Percentiles rank a stretch among this genome's conserved stretches.
Evolutionary conservation across 2,797 vertebrate species (phyloP).

Genomic region (Poeciliopsis gracilis): DNA sequence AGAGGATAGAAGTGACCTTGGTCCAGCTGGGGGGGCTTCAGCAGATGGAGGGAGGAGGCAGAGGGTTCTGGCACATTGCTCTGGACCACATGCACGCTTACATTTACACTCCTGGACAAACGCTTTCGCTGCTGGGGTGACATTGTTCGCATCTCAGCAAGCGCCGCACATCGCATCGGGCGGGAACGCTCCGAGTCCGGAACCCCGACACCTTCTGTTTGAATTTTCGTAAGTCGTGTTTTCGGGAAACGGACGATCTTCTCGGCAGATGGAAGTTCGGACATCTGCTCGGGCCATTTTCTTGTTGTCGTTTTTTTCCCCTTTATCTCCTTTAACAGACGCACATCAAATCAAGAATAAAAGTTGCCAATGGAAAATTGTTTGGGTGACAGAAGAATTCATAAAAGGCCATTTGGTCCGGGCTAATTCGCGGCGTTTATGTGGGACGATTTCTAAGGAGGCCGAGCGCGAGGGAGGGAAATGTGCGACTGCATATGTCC

Average conservation of each 20-base stretch:
- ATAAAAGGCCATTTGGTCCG: conserved; percentile 77
- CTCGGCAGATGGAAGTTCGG: not conserved
- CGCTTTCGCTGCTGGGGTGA: conserved; percentile 65
- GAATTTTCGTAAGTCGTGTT: not conserved
- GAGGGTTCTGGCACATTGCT: conserved; percentile 72
- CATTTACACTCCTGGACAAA: conserved; percentile 47
- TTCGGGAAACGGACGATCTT: not conserved
- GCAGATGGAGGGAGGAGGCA: conserved; percentile 78
- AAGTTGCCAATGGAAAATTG: conserved; percentile 55
- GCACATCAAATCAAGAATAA: conserved; percentile 67
- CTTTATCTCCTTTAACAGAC: conserved; percentile 71
- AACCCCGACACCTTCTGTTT: conserved; percentile 8
- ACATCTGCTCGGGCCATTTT: conserved; percentile 52
- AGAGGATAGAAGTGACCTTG: conserved; percentile 71
- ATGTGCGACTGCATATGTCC: conserved; percentile 67
- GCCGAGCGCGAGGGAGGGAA: conserved; percentile 29
- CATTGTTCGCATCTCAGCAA: conserved; percentile 60
- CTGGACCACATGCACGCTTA: conserved; percentile 41
- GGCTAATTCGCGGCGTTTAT: conserved; percentile 72
- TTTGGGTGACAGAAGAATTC: conserved; percentile 72
- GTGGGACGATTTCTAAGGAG: conserved; percentile 73
- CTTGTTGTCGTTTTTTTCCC: conserved; percentile 44
- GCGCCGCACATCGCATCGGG: conserved; percentile 2
- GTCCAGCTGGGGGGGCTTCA: conserved; percentile 75
- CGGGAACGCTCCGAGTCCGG: conserved; percentile 32